Percentiles rank a stretch among this genome's conserved stretches.
Evolutionary conservation across 2,113 vertebrate species (phyloP).

Genomic region (Axis porcinus): DNA sequence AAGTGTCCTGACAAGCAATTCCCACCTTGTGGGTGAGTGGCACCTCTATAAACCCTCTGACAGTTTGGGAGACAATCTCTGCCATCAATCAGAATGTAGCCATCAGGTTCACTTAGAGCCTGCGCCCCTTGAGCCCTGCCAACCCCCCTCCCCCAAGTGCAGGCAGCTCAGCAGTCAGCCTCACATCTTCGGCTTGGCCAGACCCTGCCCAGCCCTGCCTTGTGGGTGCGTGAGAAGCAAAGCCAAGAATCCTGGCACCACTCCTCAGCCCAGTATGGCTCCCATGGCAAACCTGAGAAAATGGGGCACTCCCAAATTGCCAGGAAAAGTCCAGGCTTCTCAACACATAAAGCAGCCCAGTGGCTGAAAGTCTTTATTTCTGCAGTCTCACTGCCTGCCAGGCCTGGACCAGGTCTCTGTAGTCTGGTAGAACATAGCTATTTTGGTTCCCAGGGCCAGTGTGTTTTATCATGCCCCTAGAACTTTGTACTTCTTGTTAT

Average conservation of each 20-base stretch:
- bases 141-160: constrained; percentile 52
- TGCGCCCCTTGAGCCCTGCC: constrained; percentile 48
- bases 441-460: neutral
- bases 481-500: neutral
- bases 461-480: neutral
- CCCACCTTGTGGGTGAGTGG: constrained; percentile 86
- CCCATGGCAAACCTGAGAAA: neutral
- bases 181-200: neutral
- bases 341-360: neutral
- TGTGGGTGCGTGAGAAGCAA: neutral
- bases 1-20: constrained; percentile 88
- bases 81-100: constrained; percentile 90
- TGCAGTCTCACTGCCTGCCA: neutral
- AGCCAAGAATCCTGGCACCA: neutral
- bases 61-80: constrained; percentile 95
- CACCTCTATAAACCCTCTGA: constrained; percentile 98
- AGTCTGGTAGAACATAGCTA: neutral
- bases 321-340: neutral
- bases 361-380: neutral
- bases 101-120: constrained; percentile 92
- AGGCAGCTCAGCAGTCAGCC: constrained; percentile 53
- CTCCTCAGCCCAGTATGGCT: neutral
- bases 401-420: neutral
- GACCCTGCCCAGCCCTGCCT: neutral
- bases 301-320: neutral